Base-by-base conservation (phyloP, 1,140 invertebrate genomes). In the Samia ricini region DNA sequence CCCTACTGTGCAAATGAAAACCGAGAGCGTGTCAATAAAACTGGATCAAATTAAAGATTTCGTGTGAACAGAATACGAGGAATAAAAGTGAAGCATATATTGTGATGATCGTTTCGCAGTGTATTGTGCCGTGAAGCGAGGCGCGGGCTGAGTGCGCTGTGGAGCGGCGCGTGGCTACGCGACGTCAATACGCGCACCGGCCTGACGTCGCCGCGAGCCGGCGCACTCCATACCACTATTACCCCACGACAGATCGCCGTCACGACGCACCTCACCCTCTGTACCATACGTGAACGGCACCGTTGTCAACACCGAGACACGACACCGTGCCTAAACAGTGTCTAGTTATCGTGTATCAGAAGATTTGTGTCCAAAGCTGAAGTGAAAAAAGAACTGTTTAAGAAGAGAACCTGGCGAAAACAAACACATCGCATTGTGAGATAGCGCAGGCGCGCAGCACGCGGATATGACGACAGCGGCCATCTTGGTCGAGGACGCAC, bases 401-500 rank as follows among this genome's bases (percentile, higher is more conserved):
- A 56, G 66, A 72, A 69, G 29, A 42, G 58, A 65, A 71, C 72
- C 68, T 73, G 74, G 84, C 87, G 83, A 87, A 88, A 86, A 89
- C 78, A 89, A 88, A 89, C 85, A 77, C 65, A 86, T 79, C 74
- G 75, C 70, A 77, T 62, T 76, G 77, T 79, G 77, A 80, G 78
- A 69, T 72, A 79, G 84, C 88, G 88, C 88, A 90, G 76, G 87
- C 87, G 87, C 85, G 79, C 63, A 68, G 60, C 74, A 66, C 77
- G 76, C 76, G 83, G 84, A 80, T 77, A 87, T 88, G 84, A 86
- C 77, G 81, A 89, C 69, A 81, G 79, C 88, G 82, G 86, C 86
- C 84, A 89, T 85, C 79, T 86, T 86, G 83, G 75, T 75, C 65
- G 80, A 82, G 76, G 80, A 85, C 83, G 77, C 82, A 85, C 75